Evolutionary conservation across 2,113 vertebrate genomes (phyloP), one percentile per base, ranked within the genome.

Genomic region (Piprites chloris): DNA sequence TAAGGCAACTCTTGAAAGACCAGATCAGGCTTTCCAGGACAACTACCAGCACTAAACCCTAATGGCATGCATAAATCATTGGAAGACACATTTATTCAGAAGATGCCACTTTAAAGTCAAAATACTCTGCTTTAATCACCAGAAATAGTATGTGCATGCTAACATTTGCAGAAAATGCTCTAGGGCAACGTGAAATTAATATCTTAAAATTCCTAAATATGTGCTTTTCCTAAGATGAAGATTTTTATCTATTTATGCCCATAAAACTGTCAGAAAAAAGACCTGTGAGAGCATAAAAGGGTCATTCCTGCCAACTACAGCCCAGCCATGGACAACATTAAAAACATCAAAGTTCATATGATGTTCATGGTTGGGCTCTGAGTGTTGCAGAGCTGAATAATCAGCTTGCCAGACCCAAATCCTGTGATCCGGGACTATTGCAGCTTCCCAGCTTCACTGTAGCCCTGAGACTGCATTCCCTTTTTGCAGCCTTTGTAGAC

Each of bases 81-180:
- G 41, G 13, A 52, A 82, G 35, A 95, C 91, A 92, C 93, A 95
- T 94, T 96, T 94, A 87, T 95, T 86, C 96, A 96, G 82, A 97
- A 96, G 96, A 96, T 96, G 89, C 94, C 69, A 91, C 97, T 97
- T 76, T 94, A 96, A 98, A 97, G 96, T 79, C 95, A 94, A 95
- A 97, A 95, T 85, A 66, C 78, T 42, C 66, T 68, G 79, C 78
- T 94, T 88, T 95, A 96, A 96, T 96, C 92, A 92, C 42, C 65
- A 95, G 69, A 90, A 88, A 87, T 46, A 90, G 52, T 85, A 87
- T 30, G 83, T 90, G 88, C 86, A 94, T 79, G 66, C 92, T 97
- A 98, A 97, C 97, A 95, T 98, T 98, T 96, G 96, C 89, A 97
- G 97, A 97, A 98, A 98, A 98, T 92, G 92, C 95, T 95, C 73